These are phyloP conservation scores for Oreonectes daqikongensis DNA, from an alignment of 2,797 vertebrate genomes.

Conservation along the genomic window DNA sequence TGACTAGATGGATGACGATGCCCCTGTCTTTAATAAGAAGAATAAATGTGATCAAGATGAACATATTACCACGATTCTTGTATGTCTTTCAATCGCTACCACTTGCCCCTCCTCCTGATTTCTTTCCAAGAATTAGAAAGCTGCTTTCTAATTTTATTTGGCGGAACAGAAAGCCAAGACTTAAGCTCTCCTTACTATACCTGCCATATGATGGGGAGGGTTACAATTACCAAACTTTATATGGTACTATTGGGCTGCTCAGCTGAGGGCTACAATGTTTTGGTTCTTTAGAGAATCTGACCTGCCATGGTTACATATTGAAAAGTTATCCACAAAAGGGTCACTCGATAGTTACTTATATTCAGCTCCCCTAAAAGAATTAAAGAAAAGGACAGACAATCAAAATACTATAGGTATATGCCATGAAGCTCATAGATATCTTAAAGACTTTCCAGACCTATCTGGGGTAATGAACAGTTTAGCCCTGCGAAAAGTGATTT, in stretches of 20 bases:
- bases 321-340: not conserved
- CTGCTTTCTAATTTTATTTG: slow-evolving; percentile 11
- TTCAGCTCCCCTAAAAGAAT: not conserved
- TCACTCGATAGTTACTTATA: not conserved
- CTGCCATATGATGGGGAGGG: too few species aligned
- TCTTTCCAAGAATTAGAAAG: not conserved
- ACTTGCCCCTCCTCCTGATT: not conserved
- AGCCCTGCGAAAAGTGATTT: too few species aligned
- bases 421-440: too few species aligned
- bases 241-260: too few species aligned
- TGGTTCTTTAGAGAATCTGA: too few species aligned
- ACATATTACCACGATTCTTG: not conserved
- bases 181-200: too few species aligned
- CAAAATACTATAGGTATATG: too few species aligned
- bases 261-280: not conserved
- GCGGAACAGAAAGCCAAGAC: slow-evolving; percentile 11
- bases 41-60: slow-evolving; percentile 3
- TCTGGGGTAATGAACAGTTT: too few species aligned
- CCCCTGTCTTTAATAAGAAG: not conserved
- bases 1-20: not conserved
- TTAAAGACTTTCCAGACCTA: too few species aligned
- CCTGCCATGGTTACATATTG: not conserved
- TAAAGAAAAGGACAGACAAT: too few species aligned
- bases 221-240: too few species aligned
- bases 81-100: slow-evolving; percentile 6